Evolutionary conservation across 2,888 invertebrate genomes (phyloP).

Genomic region (Thymelicus sylvestris): DNA sequence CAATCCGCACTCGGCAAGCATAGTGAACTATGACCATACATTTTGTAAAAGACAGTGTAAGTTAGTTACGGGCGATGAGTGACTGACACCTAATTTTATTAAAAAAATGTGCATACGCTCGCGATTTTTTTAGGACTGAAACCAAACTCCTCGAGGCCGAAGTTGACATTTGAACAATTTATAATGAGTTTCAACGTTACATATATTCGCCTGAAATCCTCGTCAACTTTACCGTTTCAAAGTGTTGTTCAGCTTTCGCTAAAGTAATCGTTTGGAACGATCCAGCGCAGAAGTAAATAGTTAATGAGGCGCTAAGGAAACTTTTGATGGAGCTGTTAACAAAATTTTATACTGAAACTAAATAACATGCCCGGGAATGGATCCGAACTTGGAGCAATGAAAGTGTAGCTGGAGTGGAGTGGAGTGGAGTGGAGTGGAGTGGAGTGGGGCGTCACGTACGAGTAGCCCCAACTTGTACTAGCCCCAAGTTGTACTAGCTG

Average conservation of each 20-base stretch:
- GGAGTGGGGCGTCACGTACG: neutral
- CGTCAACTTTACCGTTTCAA: conserved; percentile 29
- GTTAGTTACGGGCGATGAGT: too few relatives aligned
- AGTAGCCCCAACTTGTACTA: too few relatives aligned
- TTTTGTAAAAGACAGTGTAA: too few relatives aligned
- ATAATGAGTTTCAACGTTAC: neutral
- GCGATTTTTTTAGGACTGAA: too few relatives aligned
- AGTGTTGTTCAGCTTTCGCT: conserved; percentile 15
- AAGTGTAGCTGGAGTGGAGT: conserved; percentile 7
- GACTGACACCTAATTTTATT: too few relatives aligned
- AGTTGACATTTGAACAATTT: neutral
- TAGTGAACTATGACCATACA: too few relatives aligned
- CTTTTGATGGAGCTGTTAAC: conserved; percentile 34
- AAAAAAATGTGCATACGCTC: too few relatives aligned
- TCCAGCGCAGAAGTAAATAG: conserved; percentile 39
- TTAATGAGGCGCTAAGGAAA: conserved; percentile 34
- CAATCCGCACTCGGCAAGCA: too few relatives aligned
- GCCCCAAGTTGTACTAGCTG: too few relatives aligned
- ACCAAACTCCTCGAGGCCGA: too few relatives aligned
- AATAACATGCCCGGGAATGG: conserved; percentile 28
- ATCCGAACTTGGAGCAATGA: conserved; percentile 20
- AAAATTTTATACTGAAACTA: conserved; percentile 32
- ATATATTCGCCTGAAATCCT: conserved; percentile 3
- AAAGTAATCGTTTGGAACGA: conserved; percentile 38
- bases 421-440: neutral